A percentile compares a stretch with the other conserved stretches of the same genome.
Conservation (phyloP, 2,888 invertebrate species). For the Euplexia lucipara region DNA sequence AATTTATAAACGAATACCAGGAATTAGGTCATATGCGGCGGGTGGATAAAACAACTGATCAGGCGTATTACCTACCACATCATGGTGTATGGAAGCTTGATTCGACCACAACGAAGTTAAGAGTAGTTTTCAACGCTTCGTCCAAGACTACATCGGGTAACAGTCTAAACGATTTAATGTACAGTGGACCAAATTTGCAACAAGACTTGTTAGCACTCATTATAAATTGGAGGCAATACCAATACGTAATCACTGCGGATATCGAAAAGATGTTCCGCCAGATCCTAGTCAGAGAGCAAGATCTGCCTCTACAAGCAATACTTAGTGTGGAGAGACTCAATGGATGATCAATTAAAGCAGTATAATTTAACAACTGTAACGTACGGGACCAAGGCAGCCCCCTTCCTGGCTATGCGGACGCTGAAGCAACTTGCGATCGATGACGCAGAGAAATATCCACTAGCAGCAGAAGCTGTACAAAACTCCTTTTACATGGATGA, state of each 20-base stretch:
- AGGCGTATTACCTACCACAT: conserved; percentile 9
- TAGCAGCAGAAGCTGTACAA: too few species aligned
- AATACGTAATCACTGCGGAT: conserved; percentile 22
- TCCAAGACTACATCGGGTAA: conserved; percentile 22
- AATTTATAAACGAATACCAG: background rate
- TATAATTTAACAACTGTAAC: too few species aligned
- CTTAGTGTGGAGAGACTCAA: conserved; percentile 17
- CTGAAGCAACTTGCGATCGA: too few species aligned
- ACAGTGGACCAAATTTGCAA: conserved; percentile 18
- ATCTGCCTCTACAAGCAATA: conserved; percentile 5
- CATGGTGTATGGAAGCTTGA: conserved; percentile 22
- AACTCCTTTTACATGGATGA: background rate
- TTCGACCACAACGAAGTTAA: conserved; percentile 33
- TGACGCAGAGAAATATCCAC: too few species aligned
- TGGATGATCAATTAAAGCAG: background rate
- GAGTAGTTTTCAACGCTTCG: conserved; percentile 50
- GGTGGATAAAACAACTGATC: background rate
- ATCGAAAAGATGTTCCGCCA: conserved; percentile 24
- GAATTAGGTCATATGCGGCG: background rate
- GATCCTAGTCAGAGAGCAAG: conserved; percentile 4
- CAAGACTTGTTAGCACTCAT: conserved; percentile 40
- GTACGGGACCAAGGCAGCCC: conserved; percentile 1
- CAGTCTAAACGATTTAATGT: conserved; percentile 23
- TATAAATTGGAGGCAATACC: too few species aligned
- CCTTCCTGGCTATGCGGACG: background rate